Base-by-base conservation (phyloP, 2,113 vertebrate species). In the Scophthalmus maximus region DNA sequence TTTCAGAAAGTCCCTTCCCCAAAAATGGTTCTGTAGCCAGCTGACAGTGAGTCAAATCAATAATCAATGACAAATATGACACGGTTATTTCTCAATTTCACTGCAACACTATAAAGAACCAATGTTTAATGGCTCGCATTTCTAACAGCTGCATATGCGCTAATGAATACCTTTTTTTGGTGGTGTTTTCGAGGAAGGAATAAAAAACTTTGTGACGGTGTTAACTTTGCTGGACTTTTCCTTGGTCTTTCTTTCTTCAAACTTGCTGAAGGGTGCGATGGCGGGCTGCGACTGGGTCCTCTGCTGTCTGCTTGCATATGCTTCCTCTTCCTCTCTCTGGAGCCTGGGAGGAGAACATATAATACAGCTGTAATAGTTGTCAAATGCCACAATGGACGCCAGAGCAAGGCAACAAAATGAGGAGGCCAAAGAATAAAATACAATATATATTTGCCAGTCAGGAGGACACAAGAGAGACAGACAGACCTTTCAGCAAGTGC, bases 201-300 rank as follows among this genome's bases (percentile, higher is more conserved):
- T 95, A 83, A 99, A 98, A 89, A 99, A 96, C 65, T 97, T 98
- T 86, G 97, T 97, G 51, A 99, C 96, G 0, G 96, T 96, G 20
- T 95, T 95, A 63, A 99, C 97, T 70, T 98, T 95, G 30, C 95
- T 93, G 1, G 96, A 95, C 76, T 96, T 98, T 74, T 98, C 96
- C 36, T 95, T 96, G 18, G 94, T 94, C 87, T 96, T 99, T 91
- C 96, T 97, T 83, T 98, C 97, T 73, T 98, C 97, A 76, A 96
- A 96, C 77, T 97, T 98, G 47, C 92, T 94, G 63, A 95, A 96
- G 7, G 95, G 93, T 55, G 96, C 89, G 1, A 95, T 93, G 17
- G 86, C 22, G 5, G 94, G 89, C 1, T 94, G 94, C 15, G 95
- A 91, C 22, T 92, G 95, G 15, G 85, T 88, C 42, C 87, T 95